Evolutionary conservation across 1,140 invertebrate species (phyloP).

Genomic region (Drosophila aff.): DNA sequence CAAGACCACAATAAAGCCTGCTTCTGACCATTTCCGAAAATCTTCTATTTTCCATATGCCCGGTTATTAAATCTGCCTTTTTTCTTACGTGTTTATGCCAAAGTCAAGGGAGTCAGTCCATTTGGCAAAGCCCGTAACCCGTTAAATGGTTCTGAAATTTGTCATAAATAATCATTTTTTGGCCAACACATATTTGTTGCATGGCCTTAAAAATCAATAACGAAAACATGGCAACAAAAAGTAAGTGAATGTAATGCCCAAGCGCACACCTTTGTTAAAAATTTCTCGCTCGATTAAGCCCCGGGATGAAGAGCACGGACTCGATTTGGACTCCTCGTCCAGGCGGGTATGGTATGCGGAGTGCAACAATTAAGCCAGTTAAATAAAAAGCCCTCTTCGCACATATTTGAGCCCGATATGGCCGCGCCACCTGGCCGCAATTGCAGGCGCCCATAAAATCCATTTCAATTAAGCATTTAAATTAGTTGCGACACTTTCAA

Average conservation of each 20-base stretch:
- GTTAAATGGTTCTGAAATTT: constrained; percentile 60
- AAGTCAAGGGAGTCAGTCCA: constrained; percentile 26
- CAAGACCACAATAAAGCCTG: neutral
- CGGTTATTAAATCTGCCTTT: neutral
- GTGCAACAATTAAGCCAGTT: constrained; percentile 79
- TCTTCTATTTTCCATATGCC: neutral
- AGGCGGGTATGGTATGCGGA: constrained; percentile 1
- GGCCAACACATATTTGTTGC: constrained; percentile 46
- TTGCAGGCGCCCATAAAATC: constrained; percentile 77
- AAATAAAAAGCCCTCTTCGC: constrained; percentile 78
- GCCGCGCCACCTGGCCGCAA: constrained; percentile 63
- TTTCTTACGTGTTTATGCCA: neutral
- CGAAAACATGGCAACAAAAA: constrained; percentile 40
- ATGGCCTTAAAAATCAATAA: constrained; percentile 68
- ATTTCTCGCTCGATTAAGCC: constrained; percentile 75
- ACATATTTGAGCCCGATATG: constrained; percentile 72
- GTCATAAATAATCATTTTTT: constrained; percentile 58
- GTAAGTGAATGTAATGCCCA: constrained; percentile 29
- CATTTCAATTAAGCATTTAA: constrained; percentile 85
- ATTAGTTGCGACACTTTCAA: constrained; percentile 82
- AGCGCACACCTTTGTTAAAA: constrained; percentile 40
- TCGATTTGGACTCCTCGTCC: neutral
- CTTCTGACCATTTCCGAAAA: neutral
- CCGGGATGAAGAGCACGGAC: constrained; percentile 22
- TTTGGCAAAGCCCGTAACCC: constrained; percentile 46